Conservation (phyloP, 35 echinoderm and acorn worm species). For the Apostichopus parvimensis region DNA sequence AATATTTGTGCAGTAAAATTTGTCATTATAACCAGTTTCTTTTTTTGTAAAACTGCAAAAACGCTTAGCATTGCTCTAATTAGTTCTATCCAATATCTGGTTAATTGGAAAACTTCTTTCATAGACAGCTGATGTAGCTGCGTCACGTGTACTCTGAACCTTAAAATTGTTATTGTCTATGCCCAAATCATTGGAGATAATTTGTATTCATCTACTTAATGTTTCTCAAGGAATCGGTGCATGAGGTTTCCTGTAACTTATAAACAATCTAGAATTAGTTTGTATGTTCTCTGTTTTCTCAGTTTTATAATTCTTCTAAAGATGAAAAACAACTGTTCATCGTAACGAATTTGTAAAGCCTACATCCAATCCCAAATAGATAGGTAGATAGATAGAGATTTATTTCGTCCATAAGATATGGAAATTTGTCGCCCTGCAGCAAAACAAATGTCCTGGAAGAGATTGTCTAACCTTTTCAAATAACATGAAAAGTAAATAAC, state of each 20-base stretch:
- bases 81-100: background rate
- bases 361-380: too few relatives aligned
- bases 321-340: too few relatives aligned
- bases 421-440: too few relatives aligned
- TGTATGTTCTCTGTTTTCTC: background rate
- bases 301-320: too few relatives aligned
- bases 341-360: too few relatives aligned
- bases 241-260: constrained; percentile 5
- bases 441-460: too few relatives aligned
- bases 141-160: background rate
- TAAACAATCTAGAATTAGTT: background rate
- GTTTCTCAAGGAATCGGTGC: background rate
- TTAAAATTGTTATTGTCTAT: background rate
- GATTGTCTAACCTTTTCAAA: too few relatives aligned
- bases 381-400: too few relatives aligned
- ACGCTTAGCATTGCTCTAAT: background rate
- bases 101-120: background rate
- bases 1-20: background rate
- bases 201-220: background rate
- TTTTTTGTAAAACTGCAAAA: background rate
- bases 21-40: background rate
- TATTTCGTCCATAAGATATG: too few relatives aligned
- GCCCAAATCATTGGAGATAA: background rate
- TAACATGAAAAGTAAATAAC: too few relatives aligned
- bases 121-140: constrained; percentile 10